phyloP scores from a whole-genome alignment of 1,140 invertebrate genomes.

The Heliothis virescens region DNA sequence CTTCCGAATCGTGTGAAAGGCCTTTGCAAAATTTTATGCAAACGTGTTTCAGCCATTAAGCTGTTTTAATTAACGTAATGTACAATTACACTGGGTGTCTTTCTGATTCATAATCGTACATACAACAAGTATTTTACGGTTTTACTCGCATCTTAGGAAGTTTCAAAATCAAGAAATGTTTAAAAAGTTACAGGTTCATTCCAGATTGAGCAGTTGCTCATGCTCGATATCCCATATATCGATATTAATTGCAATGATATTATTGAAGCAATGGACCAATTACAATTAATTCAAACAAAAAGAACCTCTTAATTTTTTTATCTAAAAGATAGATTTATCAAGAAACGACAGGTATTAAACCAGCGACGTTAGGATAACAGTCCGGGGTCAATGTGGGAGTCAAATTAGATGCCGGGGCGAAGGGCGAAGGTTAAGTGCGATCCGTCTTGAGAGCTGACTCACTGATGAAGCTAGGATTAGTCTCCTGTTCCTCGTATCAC shows the following conservation, averaged over 20 bases:
- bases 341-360: conserved; percentile 14
- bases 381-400: conserved; percentile 70
- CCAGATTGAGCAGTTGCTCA: too few relatives aligned
- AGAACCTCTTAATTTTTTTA: too few relatives aligned
- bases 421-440: conserved; percentile 69
- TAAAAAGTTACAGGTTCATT: too few relatives aligned
- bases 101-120: too few relatives aligned
- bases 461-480: conserved; percentile 36
- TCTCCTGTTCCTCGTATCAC: conserved; percentile 21
- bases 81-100: not conserved
- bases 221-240: too few relatives aligned
- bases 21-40: not conserved
- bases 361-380: conserved; percentile 27
- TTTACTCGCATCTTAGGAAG: too few relatives aligned
- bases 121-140: too few relatives aligned
- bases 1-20: not conserved
- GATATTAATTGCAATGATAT: too few relatives aligned
- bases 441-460: conserved; percentile 32
- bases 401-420: conserved; percentile 62
- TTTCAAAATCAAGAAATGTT: too few relatives aligned
- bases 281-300: too few relatives aligned
- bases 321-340: conserved; percentile 11
- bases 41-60: not conserved
- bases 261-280: too few relatives aligned
- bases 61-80: not conserved